Base-by-base conservation (phyloP, 2,888 invertebrate species). In the Heliconius ismenius region DNA sequence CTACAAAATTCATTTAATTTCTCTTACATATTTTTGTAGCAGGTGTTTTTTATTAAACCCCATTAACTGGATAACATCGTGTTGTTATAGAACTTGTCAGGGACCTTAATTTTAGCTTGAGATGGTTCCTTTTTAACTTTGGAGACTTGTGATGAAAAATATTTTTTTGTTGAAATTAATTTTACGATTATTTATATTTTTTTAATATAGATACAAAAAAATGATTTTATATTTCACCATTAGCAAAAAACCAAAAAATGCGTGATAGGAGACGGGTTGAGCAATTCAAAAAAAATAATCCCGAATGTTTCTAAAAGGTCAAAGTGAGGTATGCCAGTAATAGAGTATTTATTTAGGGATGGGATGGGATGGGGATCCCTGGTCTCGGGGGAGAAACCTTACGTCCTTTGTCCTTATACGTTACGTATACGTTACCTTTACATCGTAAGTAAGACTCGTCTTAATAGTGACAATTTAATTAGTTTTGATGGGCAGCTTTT, bases 271-370 rank as follows among this genome's bases (percentile, higher is more conserved):
- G 62, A 69, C 24, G 77, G 70, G 74, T 67, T 63, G 69, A 39
- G 13, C 18, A 65, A 65, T 75, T 72, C 74, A 75, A 77, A 80
- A 21, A 77, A 73, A 74, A 77, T 67, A 64, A 70, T 76, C 73
- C 65, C 18, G 74, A 39, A 68, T 74, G 72, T 78, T 67, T 72
- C 62, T 67, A 62, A 76, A 79, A 80, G 77, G 80, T 78, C 76
- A 80, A 78, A 78, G 68, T 76, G 67, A 76, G 74, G 75, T 77
- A 79, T 62, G 79, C 67, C 73, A 62, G 77, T 80, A 80, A 80
- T 80, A 77, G 78, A 70, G 79, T 80, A 81, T 80, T 80, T 80
- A 78, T 78, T 78, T 77, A 79, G 79, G 79, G 79, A 72, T 49
- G 75, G 76, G 75, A 70, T 36, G 67, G 78, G 75, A 70, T 36